Evolutionary conservation across 2,797 vertebrate genomes (phyloP), one percentile per base, ranked within the genome.

Genomic region (Pristis pectinata): DNA sequence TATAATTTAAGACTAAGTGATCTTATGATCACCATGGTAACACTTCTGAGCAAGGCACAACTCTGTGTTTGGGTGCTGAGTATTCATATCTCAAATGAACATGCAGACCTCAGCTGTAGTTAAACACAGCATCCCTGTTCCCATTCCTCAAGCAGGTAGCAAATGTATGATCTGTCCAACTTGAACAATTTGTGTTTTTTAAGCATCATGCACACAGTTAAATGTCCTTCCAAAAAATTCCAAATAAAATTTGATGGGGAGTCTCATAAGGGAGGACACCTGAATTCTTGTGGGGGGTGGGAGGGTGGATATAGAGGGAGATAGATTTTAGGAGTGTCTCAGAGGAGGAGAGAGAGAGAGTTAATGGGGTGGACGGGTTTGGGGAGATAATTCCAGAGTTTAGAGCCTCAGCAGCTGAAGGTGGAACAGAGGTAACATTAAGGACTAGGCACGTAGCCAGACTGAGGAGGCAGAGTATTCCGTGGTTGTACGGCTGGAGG

Each of bases 81-180:
- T 67, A 22, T 53, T 72, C n/a, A 41, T 91, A 91, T 27, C 61
- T 91, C n/a, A 11, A 67, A n/a, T 61, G n/a, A 67, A 67, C 59
- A 91, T 67, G 70, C 64, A 94, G 53, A 94, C 30, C 37, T 72
- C 92, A 74, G 92, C 92, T 76, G 92, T 61, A 30, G 92, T n/a
- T 27, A 94, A 94, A 17, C 5, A 94, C 24, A 76, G 4, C 17
- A 93, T n/a, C n/a, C 30, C 15, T 17, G 34, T 5, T 94, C 30
- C 27, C n/a, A 49, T 53, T 49, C 74, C 49, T 41, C 72, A 92
- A 94, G 94, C 76, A 76, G 15, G 11, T 24, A 13, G 53, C 27
- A 30, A 34, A 89, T n/a, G 24, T 1, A 92, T 53, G 92, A 30
- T 22, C 6, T 22, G 19, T 74, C 22, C 70, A 74, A 17, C 6